Percentiles rank a stretch among this genome's conserved stretches.
These are phyloP conservation scores for Neodon shergylaensis DNA, from an alignment of 2,113 vertebrate species.

Conservation along the genomic window DNA sequence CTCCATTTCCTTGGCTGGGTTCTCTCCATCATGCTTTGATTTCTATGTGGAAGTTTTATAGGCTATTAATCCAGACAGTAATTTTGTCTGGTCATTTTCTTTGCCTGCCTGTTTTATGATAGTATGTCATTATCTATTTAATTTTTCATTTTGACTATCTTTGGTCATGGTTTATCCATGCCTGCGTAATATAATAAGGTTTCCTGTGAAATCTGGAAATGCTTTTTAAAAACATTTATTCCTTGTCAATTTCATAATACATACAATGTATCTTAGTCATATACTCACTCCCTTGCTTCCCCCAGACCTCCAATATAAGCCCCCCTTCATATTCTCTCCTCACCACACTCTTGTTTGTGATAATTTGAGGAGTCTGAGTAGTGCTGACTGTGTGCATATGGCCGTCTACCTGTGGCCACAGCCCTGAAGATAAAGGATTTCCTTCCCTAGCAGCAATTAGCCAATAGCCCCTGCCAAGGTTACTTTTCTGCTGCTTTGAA, in stretches of 20 bases:
- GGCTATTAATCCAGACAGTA: neutral
- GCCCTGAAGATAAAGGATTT: neutral
- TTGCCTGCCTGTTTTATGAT: neutral
- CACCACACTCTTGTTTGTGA: neutral
- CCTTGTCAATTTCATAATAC: neutral
- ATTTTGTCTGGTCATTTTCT: neutral
- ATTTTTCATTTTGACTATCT: slow-evolving; percentile 21
- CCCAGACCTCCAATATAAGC: neutral
- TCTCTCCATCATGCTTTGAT: neutral
- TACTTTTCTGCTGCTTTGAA: neutral
- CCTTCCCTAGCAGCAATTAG: neutral
- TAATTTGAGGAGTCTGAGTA: neutral
- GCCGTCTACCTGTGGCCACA: neutral
- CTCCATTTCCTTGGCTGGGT: neutral
- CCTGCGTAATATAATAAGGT: neutral
- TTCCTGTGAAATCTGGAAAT: slow-evolving; percentile 47
- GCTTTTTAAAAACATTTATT: slow-evolving; percentile 7
- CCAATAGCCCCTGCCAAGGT: neutral
- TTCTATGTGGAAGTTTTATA: neutral
- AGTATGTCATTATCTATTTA: neutral
- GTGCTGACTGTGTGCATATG: neutral
- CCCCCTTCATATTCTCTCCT: neutral
- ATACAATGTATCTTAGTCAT: neutral
- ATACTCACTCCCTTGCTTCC: neutral
- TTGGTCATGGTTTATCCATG: neutral